A percentile compares a stretch with the other conserved stretches of the same genome.
phyloP scores from a whole-genome alignment of 2,113 vertebrate species.

The Chitala chitala region DNA sequence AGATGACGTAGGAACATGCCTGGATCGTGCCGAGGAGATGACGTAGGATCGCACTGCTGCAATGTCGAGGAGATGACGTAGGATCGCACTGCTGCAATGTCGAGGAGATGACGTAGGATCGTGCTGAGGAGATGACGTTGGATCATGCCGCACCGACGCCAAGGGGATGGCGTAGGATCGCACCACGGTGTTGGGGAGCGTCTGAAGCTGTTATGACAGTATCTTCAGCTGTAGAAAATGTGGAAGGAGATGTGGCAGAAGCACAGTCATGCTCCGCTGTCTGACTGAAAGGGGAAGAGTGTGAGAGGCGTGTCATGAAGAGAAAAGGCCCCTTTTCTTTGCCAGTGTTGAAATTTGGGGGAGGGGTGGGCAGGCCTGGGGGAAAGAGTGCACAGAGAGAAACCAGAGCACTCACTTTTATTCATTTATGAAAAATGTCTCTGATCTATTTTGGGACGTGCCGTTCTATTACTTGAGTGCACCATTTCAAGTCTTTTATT shows the following conservation, averaged over 20 bases:
- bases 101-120: neutral
- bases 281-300: neutral
- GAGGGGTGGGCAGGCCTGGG: neutral
- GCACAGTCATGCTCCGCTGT: neutral
- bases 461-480: neutral
- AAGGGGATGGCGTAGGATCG: neutral
- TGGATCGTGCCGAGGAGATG: neutral
- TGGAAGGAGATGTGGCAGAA: neutral
- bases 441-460: neutral
- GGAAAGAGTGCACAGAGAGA: neutral
- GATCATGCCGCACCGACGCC: neutral
- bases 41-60: neutral
- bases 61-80: neutral
- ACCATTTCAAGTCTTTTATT: constrained; percentile 3
- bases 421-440: constrained; percentile 7
- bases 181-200: too few species aligned
- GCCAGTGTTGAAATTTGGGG: neutral
- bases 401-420: neutral
- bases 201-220: neutral
- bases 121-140: neutral
- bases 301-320: neutral
- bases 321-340: neutral
- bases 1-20: neutral
- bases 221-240: too few species aligned
- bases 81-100: neutral